Base-by-base conservation (phyloP, 64 coral and sea anemone genomes). In the Hydrozoanthus tunicans region DNA sequence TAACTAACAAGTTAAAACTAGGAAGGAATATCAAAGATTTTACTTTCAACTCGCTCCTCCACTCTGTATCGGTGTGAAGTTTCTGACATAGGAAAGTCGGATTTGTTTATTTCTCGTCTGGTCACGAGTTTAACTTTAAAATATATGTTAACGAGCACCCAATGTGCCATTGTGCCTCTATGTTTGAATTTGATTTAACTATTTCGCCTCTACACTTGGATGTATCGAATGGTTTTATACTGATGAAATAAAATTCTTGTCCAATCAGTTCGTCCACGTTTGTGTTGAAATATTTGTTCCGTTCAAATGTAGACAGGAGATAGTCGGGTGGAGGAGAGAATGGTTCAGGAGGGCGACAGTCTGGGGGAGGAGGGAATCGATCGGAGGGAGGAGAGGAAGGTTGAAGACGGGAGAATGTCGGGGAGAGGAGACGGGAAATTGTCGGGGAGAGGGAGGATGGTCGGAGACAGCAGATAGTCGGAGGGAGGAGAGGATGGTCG, bases 191-290 rank as follows among this genome's bases (percentile, higher is more conserved):
- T 57, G 82, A 65, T 76, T 81, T 27, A 14, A 57, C 53, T 26
- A 7, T 88, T 82, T 86, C 74, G 74, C 43, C 67, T 51, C 84
- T n/a, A 23, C 67, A 73, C 67, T 25, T 59, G 14, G 70, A 75
- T 88, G 68, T 88, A 88, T 74, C 11, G 70, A 88, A 73, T 73
- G 25, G 53, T 88, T 88, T 88, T 88, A 72, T 88, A 88, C 84
- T 73, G 54, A 75, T 88, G 59, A 62, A 81, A 32, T 81, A 62
- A 81, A 81, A 43, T 76, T 51, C 58, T 81, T 61, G 59, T 27
- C 17, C 55, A 62, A 11, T 25, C 5, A 81, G 26, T 81, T 43
- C 62, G 6, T 80, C 51, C 76, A 51, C 14, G 51, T 13, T 15
- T 14, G 12, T 78, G 53, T 57, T 11, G 51, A 51, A 17, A 53